Base-by-base conservation (phyloP, 2,797 vertebrate species). In the Premnoplex brunnescens region DNA sequence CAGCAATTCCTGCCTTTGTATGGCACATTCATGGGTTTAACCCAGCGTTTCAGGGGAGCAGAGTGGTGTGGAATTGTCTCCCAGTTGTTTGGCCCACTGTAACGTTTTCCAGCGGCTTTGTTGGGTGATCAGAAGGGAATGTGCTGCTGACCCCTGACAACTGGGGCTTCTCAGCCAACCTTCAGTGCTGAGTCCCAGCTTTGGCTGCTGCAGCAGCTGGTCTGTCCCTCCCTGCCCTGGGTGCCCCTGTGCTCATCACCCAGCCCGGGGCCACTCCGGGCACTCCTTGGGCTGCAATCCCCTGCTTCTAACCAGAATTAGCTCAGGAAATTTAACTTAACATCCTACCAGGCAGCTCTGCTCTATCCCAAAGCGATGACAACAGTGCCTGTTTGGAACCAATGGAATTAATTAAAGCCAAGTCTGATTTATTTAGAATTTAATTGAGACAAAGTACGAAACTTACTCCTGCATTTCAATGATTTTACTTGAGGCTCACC, bases 241-340 rank as follows among this genome's bases (percentile, higher is more conserved):
- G 63, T 48, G 66, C 26, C 91, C 55, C 24, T 43, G 52, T 30
- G 32, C 43, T 46, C 64, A 44, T 60, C 59, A 4, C 44, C 54
- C 85, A 32, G 52, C 37, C 89, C 78, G 27, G 59, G 56, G 80
- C 19, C 43, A 21, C 43, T 10, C 43, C 5, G 20, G 44, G 44
- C 44, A 22, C 44, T 44, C 20, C 20, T 58, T 80, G 88, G 68
- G 83, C 85, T 95, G n/a, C 22, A 58, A 81, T 91, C 58, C 88
- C 59, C 79, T 86, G 54, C n/a, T 69, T 89, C 81, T 78, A 76
- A 78, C 58, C 76, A 88, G 82, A 75, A 92, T 91, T 94, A 78
- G 89, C 82, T 89, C 95, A 93, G 73, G 81, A 95, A 89, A 95
- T 96, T 96, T 93, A 88, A 93, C 92, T 85, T 71, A 59, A 60